Evolutionary conservation across 2,888 invertebrate genomes (phyloP).

Genomic region (Diaphora mendica): DNA sequence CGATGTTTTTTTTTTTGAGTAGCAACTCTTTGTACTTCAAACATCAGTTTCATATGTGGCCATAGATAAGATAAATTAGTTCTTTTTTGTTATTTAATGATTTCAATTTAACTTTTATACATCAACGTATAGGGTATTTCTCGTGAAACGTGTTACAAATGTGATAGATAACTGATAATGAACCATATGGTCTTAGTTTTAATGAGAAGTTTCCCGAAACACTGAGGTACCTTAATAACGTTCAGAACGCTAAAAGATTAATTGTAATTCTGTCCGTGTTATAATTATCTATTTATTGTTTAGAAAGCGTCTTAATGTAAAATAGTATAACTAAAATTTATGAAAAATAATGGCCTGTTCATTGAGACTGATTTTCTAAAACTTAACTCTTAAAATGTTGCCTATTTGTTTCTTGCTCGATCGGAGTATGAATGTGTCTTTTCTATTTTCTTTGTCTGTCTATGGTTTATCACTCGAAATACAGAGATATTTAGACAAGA

Average conservation of each 20-base stretch:
- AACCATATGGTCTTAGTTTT: background rate
- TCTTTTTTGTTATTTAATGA: constrained; percentile 8
- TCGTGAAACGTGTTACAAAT: constrained; percentile 4
- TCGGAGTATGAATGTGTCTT: constrained; percentile 50
- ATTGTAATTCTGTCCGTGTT: constrained; percentile 26
- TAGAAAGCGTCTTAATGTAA: constrained; percentile 59
- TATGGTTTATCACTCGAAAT: constrained; percentile 38
- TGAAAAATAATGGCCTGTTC: constrained; percentile 82
- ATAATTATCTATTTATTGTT: constrained; percentile 49
- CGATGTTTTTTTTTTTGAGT: constrained; percentile 26
- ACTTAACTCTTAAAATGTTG: constrained; percentile 72
- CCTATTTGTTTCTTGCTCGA: constrained; percentile 58
- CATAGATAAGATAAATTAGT: constrained; percentile 26
- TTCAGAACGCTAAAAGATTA: constrained; percentile 19
- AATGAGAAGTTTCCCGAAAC: background rate
- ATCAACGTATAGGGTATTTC: background rate
- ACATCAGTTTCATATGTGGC: constrained; percentile 46
- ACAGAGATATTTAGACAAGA: constrained; percentile 37
- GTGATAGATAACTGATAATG: background rate
- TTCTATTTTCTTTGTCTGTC: constrained; percentile 35
- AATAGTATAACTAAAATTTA: constrained; percentile 70
- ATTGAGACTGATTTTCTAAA: constrained; percentile 86
- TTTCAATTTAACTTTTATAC: constrained; percentile 26
- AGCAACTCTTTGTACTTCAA: constrained; percentile 34
- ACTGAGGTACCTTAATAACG: background rate